Percentiles rank a stretch among this genome's conserved stretches.
These are phyloP conservation scores for Periplaneta americana DNA, from an alignment of 1,140 invertebrate species.

Conservation along the genomic window DNA sequence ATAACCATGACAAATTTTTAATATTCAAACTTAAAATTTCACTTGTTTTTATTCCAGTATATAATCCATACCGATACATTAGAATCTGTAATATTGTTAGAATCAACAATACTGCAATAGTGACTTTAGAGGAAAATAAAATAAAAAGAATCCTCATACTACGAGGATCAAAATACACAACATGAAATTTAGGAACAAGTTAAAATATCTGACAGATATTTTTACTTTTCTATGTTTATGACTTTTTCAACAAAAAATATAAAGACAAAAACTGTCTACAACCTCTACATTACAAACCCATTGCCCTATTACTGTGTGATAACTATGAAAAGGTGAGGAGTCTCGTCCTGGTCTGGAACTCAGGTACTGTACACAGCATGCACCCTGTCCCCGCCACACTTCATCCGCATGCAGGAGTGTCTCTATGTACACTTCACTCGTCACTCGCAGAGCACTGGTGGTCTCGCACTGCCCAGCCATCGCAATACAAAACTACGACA, in stretches of 20 bases:
- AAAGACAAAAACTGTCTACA: neutral
- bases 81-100: neutral
- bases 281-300: conserved; percentile 15
- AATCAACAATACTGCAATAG: neutral
- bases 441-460: neutral
- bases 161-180: conserved; percentile 3
- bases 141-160: neutral
- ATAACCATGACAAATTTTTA: neutral
- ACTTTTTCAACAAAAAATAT: conserved; percentile 4
- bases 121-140: neutral
- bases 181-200: conserved; percentile 13
- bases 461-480: no score
- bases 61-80: neutral
- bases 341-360: neutral
- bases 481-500: neutral
- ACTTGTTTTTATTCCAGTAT: neutral
- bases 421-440: neutral
- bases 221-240: neutral
- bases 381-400: neutral
- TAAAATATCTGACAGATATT: conserved; percentile 13
- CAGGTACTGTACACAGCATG: neutral
- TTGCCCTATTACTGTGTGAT: neutral
- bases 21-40: neutral
- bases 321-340: neutral
- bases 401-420: neutral